phyloP scores from a whole-genome alignment of 1,140 invertebrate genomes.

The Bombus ignitus region DNA sequence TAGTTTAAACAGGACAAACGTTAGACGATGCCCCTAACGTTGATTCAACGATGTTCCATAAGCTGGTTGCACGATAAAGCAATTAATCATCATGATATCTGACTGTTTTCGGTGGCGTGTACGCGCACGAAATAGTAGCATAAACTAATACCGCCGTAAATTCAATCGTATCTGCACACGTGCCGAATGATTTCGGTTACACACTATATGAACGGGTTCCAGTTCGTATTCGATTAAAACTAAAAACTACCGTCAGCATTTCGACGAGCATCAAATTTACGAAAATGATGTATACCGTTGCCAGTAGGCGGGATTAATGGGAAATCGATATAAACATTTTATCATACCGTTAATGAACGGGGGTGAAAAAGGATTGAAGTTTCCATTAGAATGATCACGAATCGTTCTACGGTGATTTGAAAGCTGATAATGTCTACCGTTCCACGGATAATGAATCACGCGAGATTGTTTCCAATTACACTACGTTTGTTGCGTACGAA shows the following conservation, averaged over 20 bases:
- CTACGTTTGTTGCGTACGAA: not conserved
- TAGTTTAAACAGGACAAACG: slow-evolving; percentile 21
- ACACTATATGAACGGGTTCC: not conserved
- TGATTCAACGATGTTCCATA: slow-evolving; percentile 28
- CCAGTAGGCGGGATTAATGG: slow-evolving; percentile 1
- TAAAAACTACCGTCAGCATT: slow-evolving; percentile 21
- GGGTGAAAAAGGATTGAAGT: slow-evolving; percentile 5
- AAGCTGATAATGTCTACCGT: not conserved
- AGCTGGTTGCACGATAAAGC: slow-evolving; percentile 35
- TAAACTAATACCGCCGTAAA: slow-evolving; percentile 19
- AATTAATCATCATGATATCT: slow-evolving; percentile 46
- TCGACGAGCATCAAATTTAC: not conserved
- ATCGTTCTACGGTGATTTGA: not conserved
- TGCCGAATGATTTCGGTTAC: slow-evolving; percentile 21
- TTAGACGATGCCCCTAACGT: slow-evolving; percentile 22
- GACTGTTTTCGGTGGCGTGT: slow-evolving; percentile 23
- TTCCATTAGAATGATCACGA: slow-evolving; percentile 17
- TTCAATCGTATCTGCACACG: slow-evolving; percentile 16
- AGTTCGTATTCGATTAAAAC: not conserved
- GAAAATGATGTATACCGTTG: not conserved
- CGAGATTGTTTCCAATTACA: not conserved
- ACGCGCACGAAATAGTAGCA: slow-evolving; percentile 15
- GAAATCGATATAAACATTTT: slow-evolving; percentile 36
- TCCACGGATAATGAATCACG: not conserved
- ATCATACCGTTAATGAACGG: slow-evolving; percentile 15